Evolutionary conservation across 1,140 invertebrate genomes (phyloP).

Genomic region (Nasonia giraulti): DNA sequence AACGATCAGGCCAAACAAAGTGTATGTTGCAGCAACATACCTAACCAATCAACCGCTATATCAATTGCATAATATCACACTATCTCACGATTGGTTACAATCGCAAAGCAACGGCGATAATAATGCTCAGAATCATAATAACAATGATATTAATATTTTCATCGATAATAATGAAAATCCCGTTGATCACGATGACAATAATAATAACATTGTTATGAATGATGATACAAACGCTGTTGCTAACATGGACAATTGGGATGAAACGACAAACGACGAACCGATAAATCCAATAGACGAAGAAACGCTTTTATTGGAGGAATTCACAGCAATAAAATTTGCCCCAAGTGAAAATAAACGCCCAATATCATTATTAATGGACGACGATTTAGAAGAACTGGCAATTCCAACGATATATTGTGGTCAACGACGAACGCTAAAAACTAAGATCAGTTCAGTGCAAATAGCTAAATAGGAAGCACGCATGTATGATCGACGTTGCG

Average conservation of each 20-base stretch:
- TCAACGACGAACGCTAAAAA: too few relatives aligned
- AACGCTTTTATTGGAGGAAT: too few relatives aligned
- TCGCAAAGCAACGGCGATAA: not conserved
- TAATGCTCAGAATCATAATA: conserved; percentile 1
- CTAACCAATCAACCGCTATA: not conserved
- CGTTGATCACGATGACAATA: not conserved
- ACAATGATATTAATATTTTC: too few relatives aligned
- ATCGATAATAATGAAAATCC: too few relatives aligned
- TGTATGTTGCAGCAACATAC: conserved; percentile 29
- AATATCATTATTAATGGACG: too few relatives aligned
- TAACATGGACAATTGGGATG: conserved; percentile 30
- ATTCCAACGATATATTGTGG: too few relatives aligned
- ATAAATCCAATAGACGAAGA: conserved; percentile 12
- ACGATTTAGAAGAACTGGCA: too few relatives aligned
- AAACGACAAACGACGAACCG: conserved; percentile 40
- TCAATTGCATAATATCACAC: not conserved
- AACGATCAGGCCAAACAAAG: conserved; percentile 37
- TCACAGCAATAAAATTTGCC: too few relatives aligned
- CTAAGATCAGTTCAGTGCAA: conserved; percentile 11
- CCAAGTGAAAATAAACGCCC: too few relatives aligned
- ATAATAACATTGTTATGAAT: not conserved
- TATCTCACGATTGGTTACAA: conserved; percentile 6
- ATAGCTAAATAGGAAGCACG: conserved; percentile 53
- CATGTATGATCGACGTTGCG: conserved; percentile 50
- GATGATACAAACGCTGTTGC: not conserved